Conservation (phyloP, 1,140 invertebrate species). For the Globodera ellingtonae region DNA sequence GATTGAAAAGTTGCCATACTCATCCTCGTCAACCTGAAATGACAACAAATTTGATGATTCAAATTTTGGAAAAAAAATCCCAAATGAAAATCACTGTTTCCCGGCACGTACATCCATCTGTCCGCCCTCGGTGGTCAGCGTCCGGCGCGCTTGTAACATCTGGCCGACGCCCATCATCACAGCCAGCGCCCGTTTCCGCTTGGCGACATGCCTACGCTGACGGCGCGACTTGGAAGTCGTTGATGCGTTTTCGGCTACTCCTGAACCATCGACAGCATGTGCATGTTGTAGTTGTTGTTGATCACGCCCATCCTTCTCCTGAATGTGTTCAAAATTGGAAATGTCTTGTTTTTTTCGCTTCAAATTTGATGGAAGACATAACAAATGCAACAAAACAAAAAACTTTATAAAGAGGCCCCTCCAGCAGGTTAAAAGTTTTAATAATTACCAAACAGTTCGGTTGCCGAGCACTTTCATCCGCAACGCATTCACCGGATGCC, state of each 20-base stretch:
- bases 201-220: not conserved
- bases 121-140: conserved; percentile 14
- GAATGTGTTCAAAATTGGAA: not conserved
- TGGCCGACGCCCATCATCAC: conserved; percentile 24
- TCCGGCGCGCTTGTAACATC: conserved; percentile 10
- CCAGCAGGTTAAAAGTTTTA: no score
- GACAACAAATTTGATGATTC: not conserved
- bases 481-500: not conserved
- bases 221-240: not conserved
- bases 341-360: no score
- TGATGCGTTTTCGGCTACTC: not conserved
- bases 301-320: not conserved
- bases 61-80: not conserved
- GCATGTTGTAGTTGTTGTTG: not conserved
- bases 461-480: not conserved
- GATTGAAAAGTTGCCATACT: conserved; percentile 27
- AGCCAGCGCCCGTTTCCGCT: conserved; percentile 1
- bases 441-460: not conserved
- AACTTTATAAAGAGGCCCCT: no score
- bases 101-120: conserved; percentile 14
- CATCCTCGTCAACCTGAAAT: conserved; percentile 26
- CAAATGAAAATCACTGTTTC: not conserved
- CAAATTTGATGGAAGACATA: not conserved
- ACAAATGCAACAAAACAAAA: not conserved
- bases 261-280: not conserved